A percentile compares a stretch with the other conserved stretches of the same genome.
phyloP scores from a whole-genome alignment of 2,888 invertebrate genomes.

The Lochmaea crataegi region DNA sequence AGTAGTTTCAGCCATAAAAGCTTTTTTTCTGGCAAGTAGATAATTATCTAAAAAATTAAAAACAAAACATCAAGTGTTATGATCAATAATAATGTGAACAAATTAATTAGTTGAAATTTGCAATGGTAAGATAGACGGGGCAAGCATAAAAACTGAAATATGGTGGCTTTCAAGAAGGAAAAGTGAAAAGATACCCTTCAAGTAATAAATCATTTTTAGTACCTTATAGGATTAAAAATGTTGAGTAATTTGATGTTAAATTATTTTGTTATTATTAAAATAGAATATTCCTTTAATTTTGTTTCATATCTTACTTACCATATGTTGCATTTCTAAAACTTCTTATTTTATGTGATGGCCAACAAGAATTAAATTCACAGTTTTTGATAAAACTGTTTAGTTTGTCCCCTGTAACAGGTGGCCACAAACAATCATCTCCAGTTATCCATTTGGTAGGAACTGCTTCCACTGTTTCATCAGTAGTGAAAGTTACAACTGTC shows the following conservation, averaged over 20 bases:
- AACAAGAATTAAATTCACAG: slow-evolving; percentile 18
- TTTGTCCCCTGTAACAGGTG: slow-evolving; percentile 25
- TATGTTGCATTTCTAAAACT: slow-evolving; percentile 23
- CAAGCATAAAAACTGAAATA: not conserved
- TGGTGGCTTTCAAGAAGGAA: not conserved
- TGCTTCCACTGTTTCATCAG: slow-evolving; percentile 30
- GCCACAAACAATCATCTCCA: slow-evolving; percentile 32
- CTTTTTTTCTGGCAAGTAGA: slow-evolving; percentile 18
- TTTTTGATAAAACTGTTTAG: slow-evolving; percentile 25
- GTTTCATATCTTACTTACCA: slow-evolving; percentile 14
- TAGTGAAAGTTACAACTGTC: slow-evolving; percentile 20
- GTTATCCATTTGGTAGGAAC: slow-evolving; percentile 34
- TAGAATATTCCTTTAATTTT: not conserved
- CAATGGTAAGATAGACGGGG: not conserved
- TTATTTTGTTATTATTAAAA: slow-evolving; percentile 7
- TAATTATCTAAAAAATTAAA: slow-evolving; percentile 10
- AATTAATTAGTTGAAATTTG: not conserved
- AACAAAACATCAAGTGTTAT: not conserved
- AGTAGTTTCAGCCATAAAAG: slow-evolving; percentile 19
- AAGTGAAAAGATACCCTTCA: not conserved
- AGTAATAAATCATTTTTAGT: not conserved
- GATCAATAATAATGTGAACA: not conserved
- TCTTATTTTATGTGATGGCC: slow-evolving; percentile 27
- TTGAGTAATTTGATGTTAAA: not conserved
- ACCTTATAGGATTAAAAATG: not conserved